Percentiles rank a stretch among this genome's conserved stretches.
These are phyloP conservation scores for Gonioctena quinquepunctata DNA, from an alignment of 1,140 invertebrate genomes.

Conservation along the genomic window DNA sequence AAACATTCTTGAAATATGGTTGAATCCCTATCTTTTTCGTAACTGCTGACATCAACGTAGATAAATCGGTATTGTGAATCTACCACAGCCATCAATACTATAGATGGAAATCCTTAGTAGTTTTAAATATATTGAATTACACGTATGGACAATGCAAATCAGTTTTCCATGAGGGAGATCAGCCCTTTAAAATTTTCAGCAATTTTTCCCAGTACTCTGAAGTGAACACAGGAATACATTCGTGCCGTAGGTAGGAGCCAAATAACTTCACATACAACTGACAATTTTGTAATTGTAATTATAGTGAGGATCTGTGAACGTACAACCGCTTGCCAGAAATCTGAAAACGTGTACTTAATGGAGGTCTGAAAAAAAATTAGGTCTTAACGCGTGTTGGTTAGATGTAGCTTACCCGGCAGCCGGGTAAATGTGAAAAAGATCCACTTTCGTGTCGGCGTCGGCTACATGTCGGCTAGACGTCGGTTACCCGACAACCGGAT, in stretches of 20 bases:
- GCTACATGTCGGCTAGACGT: too few relatives aligned
- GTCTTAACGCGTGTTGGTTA: too few relatives aligned
- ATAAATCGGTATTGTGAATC: background rate
- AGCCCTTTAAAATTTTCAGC: background rate
- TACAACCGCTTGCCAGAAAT: background rate
- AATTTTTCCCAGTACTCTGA: too few relatives aligned
- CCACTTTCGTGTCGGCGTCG: too few relatives aligned
- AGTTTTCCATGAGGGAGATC: background rate
- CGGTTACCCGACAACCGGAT: too few relatives aligned
- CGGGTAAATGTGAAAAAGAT: too few relatives aligned
- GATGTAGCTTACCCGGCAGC: too few relatives aligned
- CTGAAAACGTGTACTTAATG: too few relatives aligned
- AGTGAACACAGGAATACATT: too few relatives aligned
- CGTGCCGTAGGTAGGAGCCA: too few relatives aligned
- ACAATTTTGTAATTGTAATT: background rate
- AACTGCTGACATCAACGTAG: background rate
- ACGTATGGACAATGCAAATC: background rate
- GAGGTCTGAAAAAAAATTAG: constrained; percentile 8
- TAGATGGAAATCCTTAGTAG: background rate
- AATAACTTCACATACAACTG: too few relatives aligned
- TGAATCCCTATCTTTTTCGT: background rate
- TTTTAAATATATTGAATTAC: background rate
- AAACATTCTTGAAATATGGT: background rate
- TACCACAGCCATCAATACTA: background rate
- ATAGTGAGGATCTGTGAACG: too few relatives aligned